A percentile compares a stretch with the other conserved stretches of the same genome.
Evolutionary conservation across 2,797 vertebrate genomes (phyloP).

Genomic region (Spea hammondii): DNA sequence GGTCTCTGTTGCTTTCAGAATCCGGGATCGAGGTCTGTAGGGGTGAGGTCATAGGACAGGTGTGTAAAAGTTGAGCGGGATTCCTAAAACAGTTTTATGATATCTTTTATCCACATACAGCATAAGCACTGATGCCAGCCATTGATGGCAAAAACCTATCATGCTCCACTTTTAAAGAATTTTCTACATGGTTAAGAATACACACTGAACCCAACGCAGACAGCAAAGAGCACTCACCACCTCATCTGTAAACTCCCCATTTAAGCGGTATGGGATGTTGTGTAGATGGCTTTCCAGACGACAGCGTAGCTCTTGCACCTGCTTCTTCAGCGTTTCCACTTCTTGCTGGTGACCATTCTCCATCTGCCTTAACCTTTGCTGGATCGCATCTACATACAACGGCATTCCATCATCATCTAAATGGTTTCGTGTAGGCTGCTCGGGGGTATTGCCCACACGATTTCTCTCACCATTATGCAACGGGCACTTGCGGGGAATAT

Average conservation of each 20-base stretch:
- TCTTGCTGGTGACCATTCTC: constrained; percentile 92
- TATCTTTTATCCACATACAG: neutral
- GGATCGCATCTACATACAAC: constrained; percentile 84
- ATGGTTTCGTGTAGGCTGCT: constrained; percentile 86
- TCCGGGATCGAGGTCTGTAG: constrained; percentile 91
- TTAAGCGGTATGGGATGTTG: constrained; percentile 74
- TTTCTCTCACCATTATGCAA: constrained; percentile 62
- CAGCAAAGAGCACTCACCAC: constrained; percentile 77
- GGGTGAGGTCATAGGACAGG: constrained; percentile 53
- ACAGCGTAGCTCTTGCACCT: constrained; percentile 91
- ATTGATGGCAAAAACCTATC: too few species aligned
- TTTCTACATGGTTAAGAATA: neutral
- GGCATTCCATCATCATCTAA: constrained; percentile 91
- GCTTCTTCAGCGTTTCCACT: constrained; percentile 92
- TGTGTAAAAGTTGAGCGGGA: constrained; percentile 5
- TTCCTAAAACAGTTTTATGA: neutral
- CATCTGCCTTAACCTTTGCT: constrained; percentile 93
- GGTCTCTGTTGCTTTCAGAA: constrained; percentile 92
- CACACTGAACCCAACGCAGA: too few species aligned
- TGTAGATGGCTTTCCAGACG: constrained; percentile 88
- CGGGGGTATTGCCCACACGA: constrained; percentile 72
- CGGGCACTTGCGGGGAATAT: constrained; percentile 71
- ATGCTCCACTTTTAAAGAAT: neutral
- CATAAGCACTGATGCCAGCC: neutral
- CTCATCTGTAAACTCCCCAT: constrained; percentile 88